These are phyloP conservation scores for Epinotia bilunana DNA, from an alignment of 2,888 invertebrate genomes.

Conservation along the genomic window DNA sequence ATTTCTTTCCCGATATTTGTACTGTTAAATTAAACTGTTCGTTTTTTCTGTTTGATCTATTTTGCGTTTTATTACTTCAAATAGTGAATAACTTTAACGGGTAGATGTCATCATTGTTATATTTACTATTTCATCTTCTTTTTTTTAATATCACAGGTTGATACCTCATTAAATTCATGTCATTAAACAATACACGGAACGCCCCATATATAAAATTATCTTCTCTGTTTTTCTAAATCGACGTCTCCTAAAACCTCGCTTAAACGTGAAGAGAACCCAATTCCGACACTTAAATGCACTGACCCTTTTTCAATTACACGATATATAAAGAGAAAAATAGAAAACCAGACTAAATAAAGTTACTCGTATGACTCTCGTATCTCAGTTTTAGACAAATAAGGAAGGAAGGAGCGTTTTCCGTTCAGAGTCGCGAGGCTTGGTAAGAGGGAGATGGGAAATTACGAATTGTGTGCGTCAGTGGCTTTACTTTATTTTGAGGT, in stretches of 20 bases:
- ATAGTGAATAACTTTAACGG: not conserved
- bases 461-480: not conserved
- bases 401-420: conserved; percentile 69
- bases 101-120: not conserved
- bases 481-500: conserved; percentile 10
- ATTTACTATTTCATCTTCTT: not conserved
- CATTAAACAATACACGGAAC: not conserved
- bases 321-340: conserved; percentile 67
- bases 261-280: conserved; percentile 20
- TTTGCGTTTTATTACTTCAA: not conserved
- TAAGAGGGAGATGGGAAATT: conserved; percentile 47
- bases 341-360: conserved; percentile 71
- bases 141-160: not conserved
- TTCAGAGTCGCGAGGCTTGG: conserved; percentile 55
- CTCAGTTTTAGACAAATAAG: conserved; percentile 78
- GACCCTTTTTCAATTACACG: conserved; percentile 71
- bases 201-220: not conserved
- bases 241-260: conserved; percentile 7
- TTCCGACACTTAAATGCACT: conserved; percentile 47
- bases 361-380: conserved; percentile 60
- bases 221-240: not conserved
- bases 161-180: not conserved
- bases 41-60: too few species aligned
- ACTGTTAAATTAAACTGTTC: not conserved
- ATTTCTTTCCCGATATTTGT: not conserved